A percentile compares a stretch with the other conserved stretches of the same genome.
Evolutionary conservation across 2,888 invertebrate genomes (phyloP).

Genomic region (Acrobasis repandana): DNA sequence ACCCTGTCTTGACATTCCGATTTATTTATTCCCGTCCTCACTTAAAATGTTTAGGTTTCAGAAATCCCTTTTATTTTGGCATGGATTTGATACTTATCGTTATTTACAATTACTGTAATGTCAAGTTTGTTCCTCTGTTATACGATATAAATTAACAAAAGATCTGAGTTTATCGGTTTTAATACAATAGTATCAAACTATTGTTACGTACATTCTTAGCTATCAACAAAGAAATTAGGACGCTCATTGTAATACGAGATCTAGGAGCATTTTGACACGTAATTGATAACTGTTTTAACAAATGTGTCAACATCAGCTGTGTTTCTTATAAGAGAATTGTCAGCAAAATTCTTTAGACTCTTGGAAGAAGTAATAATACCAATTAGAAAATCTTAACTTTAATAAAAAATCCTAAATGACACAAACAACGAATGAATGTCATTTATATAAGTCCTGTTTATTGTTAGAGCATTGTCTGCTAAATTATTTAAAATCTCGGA

Average conservation of each 20-base stretch:
- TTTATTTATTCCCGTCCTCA: constrained; percentile 8
- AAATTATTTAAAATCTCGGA: too few relatives aligned
- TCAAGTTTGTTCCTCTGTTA: not conserved
- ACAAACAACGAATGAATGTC: too few relatives aligned
- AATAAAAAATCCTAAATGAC: too few relatives aligned
- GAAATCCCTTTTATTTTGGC: constrained; percentile 7
- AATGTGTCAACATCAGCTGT: not conserved
- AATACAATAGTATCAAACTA: not conserved
- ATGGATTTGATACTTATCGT: not conserved
- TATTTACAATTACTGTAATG: not conserved
- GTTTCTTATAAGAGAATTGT: not conserved
- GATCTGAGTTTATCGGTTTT: constrained; percentile 1
- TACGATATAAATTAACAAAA: constrained; percentile 17
- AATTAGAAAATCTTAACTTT: too few relatives aligned
- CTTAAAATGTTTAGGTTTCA: not conserved
- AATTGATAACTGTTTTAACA: not conserved
- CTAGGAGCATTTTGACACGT: not conserved
- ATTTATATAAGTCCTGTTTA: too few relatives aligned
- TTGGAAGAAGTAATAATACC: too few relatives aligned
- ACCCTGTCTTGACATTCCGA: constrained; percentile 8
- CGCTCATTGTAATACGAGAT: constrained; percentile 3
- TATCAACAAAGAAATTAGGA: constrained; percentile 5
- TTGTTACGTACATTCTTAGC: not conserved
- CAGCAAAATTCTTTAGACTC: too few relatives aligned
- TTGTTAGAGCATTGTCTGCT: too few relatives aligned